phyloP scores from a whole-genome alignment of 92 coral and sea anemone species.

The Zoanthus sansibaricus region DNA sequence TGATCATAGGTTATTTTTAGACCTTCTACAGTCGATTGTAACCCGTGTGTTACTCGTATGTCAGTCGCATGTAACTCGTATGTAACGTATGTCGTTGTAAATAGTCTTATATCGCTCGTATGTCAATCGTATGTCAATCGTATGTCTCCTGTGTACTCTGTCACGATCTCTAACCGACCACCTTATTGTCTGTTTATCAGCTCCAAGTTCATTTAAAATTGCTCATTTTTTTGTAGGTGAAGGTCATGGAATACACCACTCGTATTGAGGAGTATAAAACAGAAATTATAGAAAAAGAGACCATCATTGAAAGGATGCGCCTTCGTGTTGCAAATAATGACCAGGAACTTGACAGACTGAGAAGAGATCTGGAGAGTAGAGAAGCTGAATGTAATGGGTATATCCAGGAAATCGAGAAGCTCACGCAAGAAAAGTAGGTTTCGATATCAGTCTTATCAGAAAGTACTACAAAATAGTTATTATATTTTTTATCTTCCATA shows the following conservation, averaged over 20 bases:
- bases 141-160: no score
- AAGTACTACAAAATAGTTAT: neutral
- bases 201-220: neutral
- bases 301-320: constrained; percentile 80
- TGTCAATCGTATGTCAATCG: no score
- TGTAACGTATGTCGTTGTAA: no score
- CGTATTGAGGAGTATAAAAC: constrained; percentile 84
- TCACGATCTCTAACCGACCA: no score
- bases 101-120: no score
- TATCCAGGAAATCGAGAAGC: constrained; percentile 81
- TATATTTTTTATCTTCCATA: neutral
- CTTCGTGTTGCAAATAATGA: constrained; percentile 79
- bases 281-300: constrained; percentile 88
- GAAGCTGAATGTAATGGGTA: constrained; percentile 88
- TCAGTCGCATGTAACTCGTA: no score
- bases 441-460: neutral
- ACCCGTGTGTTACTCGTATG: no score
- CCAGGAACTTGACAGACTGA: constrained; percentile 76
- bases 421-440: constrained; percentile 75
- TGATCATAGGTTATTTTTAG: no score
- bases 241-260: constrained; percentile 82
- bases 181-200: neutral
- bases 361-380: constrained; percentile 85
- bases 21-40: no score
- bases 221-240: constrained; percentile 40